Base-by-base conservation (phyloP, 2,113 vertebrate genomes). In the Cebidichthys violaceus region DNA sequence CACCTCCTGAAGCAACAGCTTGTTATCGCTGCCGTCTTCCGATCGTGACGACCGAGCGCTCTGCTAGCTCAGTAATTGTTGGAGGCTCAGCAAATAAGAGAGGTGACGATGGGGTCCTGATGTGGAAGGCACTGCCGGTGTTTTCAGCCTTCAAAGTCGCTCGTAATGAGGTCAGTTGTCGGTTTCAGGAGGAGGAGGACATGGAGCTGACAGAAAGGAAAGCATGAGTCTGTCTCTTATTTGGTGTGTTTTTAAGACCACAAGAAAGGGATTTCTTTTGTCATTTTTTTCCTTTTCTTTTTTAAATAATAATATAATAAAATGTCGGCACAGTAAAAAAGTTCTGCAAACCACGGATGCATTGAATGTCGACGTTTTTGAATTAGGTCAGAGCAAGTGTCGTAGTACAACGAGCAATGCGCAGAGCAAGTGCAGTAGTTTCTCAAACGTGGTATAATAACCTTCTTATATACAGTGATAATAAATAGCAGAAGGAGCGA, bases 11-110 rank as follows among this genome's bases (percentile, higher is more conserved):
- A 70, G 82, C 24, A 10, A 72, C 78, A 68, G 69, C 33, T 69
- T 20, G 31, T 66, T 82, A 86, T 88, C 84, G 43, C 65, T 20
- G 37, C 68, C 41, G 37, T 89, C 79, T 70, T 71, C 81, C 65
- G 65, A 68, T 73, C 71, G 54, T 10, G 74, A 41, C 39, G 45
- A 47, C 41, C 7, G 8, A 65, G 57, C 20, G 70, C 43, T 82
- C 37, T 52, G 7, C 62, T n/a, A 17, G 66, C 81, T 73, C 29
- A 0, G 81, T 75, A 81, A 88, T 75, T 79, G 86, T 83, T 59
- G 76, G 20, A 27, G 74, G 64, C 55, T 66, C 62, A 6, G 77
- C 72, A 75, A 85, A 82, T 69, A 79, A 57, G 67, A 75, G 66
- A 50, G 17, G 52, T 65, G 75, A 66, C 11, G 55, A 74, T 75